Conservation (phyloP, 2,113 vertebrate genomes). For the Notiomystis cincta region DNA sequence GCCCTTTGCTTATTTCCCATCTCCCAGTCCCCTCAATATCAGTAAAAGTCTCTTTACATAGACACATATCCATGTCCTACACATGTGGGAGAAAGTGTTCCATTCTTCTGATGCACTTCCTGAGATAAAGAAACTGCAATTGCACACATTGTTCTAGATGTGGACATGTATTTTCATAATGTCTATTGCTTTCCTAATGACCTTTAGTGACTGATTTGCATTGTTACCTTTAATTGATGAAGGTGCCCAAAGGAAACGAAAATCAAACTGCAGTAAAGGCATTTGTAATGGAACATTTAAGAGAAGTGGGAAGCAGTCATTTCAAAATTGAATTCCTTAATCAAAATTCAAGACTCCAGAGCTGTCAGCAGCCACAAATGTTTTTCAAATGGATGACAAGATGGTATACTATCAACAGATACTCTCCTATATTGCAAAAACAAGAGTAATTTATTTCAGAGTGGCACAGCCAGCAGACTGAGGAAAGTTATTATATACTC, state of each 20-base stretch:
- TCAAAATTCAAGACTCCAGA: not conserved
- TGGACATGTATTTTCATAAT: not conserved
- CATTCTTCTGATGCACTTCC: not conserved
- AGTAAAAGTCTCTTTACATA: not conserved
- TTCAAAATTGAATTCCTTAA: not conserved
- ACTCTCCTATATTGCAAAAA: not conserved
- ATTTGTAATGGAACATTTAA: not conserved
- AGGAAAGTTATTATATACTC: not conserved
- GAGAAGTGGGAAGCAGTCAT: not conserved
- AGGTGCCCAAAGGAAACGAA: not conserved
- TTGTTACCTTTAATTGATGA: not conserved
- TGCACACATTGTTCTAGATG: not conserved
- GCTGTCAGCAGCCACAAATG: not conserved
- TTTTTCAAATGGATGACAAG: not conserved
- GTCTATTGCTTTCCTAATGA: not conserved
- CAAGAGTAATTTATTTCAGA: not conserved
- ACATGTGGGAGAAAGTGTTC: not conserved
- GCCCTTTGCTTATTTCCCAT: not conserved
- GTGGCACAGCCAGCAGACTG: not conserved
- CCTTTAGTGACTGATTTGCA: not conserved
- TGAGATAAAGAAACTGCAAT: not conserved
- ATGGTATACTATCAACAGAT: not conserved
- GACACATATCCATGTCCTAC: not conserved
- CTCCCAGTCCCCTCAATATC: not conserved
- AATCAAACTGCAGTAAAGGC: not conserved